These are phyloP conservation scores for Pemphredon lugubris DNA, from an alignment of 2,888 invertebrate genomes.

Conservation along the genomic window DNA sequence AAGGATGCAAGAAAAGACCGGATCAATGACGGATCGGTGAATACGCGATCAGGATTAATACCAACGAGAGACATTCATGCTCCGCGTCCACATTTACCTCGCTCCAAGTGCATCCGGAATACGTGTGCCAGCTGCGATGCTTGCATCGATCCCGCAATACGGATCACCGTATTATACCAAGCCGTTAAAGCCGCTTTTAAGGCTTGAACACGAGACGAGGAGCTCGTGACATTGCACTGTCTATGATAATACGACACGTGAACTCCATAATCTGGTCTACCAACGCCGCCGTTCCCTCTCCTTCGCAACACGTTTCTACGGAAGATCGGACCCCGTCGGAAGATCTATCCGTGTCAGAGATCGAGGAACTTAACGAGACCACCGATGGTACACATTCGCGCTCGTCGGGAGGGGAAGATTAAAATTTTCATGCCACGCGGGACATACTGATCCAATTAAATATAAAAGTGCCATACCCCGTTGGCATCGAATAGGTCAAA, in stretches of 20 bases:
- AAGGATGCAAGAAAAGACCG: constrained; percentile 4
- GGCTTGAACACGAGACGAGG: constrained; percentile 57
- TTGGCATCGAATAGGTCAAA: background rate
- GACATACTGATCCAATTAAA: too few relatives aligned
- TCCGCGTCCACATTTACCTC: constrained; percentile 32
- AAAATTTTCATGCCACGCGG: too few relatives aligned
- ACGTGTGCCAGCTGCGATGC: constrained; percentile 34
- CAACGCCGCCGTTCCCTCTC: constrained; percentile 36
- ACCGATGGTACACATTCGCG: background rate
- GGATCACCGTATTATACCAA: constrained; percentile 60
- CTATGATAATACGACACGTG: constrained; percentile 68
- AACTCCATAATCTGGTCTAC: constrained; percentile 62
- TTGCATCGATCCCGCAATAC: constrained; percentile 54
- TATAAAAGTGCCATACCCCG: too few relatives aligned
- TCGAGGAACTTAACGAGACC: constrained; percentile 41
- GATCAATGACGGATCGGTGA: constrained; percentile 31
- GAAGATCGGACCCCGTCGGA: constrained; percentile 25
- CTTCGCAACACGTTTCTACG: constrained; percentile 33
- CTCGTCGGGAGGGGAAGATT: background rate
- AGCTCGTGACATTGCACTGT: constrained; percentile 68
- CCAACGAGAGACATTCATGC: constrained; percentile 30
- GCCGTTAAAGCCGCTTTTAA: constrained; percentile 54
- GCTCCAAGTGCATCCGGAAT: constrained; percentile 28
- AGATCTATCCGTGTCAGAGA: constrained; percentile 50
- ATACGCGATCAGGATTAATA: constrained; percentile 53